Conservation (phyloP, 2,888 invertebrate species). For the Nomada ruficornis region DNA sequence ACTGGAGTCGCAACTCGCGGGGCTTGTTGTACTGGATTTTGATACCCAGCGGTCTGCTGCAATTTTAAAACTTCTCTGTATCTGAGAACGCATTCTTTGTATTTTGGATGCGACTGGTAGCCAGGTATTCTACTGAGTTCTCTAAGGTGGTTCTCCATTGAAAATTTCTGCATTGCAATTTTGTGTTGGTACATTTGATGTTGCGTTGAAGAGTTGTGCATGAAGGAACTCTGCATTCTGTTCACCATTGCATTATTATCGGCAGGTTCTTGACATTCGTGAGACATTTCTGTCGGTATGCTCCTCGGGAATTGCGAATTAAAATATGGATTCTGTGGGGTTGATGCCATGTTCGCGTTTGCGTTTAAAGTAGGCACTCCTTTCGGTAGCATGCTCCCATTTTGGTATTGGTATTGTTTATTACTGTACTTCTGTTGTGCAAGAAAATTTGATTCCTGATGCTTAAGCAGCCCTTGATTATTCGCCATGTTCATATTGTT, state of each 20-base stretch:
- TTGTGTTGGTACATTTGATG: constrained; percentile 80
- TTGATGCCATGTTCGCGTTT: constrained; percentile 55
- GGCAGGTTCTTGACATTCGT: constrained; percentile 71
- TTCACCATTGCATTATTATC: constrained; percentile 54
- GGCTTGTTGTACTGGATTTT: constrained; percentile 74
- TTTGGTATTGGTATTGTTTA: constrained; percentile 73
- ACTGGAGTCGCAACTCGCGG: constrained; percentile 43
- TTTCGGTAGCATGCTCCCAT: constrained; percentile 68
- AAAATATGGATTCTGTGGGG: constrained; percentile 74
- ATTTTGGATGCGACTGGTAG: constrained; percentile 80
- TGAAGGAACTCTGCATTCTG: constrained; percentile 61
- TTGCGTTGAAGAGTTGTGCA: constrained; percentile 67
- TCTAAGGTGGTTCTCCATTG: constrained; percentile 79
- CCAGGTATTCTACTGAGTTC: constrained; percentile 79
- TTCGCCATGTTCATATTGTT: constrained; percentile 49
- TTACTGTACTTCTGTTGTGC: constrained; percentile 73
- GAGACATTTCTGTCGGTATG: constrained; percentile 71
- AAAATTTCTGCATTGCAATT: constrained; percentile 78
- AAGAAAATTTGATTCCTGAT: constrained; percentile 71
- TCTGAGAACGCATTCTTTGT: constrained; percentile 79
- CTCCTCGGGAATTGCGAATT: constrained; percentile 72
- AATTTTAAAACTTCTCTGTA: constrained; percentile 79
- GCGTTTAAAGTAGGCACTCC: constrained; percentile 66
- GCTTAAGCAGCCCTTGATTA: constrained; percentile 70
- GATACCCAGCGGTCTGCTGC: constrained; percentile 79